These are phyloP conservation scores for Parasteatoda tepidariorum DNA, from an alignment of 1,140 invertebrate genomes.

Conservation along the genomic window DNA sequence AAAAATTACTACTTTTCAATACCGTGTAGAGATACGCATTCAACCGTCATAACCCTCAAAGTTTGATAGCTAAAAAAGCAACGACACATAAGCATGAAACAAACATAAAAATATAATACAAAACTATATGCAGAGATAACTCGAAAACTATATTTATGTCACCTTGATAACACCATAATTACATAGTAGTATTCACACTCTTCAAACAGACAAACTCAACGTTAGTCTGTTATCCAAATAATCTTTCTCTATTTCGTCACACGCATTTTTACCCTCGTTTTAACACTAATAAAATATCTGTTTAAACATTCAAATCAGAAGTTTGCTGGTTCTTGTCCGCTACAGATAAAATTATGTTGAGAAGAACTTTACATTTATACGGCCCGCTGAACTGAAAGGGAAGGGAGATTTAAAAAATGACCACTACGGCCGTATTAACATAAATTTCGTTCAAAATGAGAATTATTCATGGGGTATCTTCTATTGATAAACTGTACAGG, in stretches of 20 bases:
- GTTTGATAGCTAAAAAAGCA: too few species aligned
- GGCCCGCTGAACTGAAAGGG: background rate
- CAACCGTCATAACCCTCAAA: too few species aligned
- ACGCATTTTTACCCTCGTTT: background rate
- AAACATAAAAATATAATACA: too few species aligned
- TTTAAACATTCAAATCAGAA: background rate
- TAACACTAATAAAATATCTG: background rate
- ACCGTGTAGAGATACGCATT: too few species aligned
- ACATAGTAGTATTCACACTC: too few species aligned
- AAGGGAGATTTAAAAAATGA: background rate
- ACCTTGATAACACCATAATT: too few species aligned
- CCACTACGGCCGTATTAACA: background rate
- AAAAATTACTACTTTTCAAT: too few species aligned
- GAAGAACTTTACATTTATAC: conserved; percentile 16
- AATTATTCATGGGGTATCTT: background rate
- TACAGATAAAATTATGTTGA: background rate
- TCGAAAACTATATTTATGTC: too few species aligned
- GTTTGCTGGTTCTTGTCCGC: background rate
- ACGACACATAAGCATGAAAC: too few species aligned
- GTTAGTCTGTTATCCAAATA: background rate
- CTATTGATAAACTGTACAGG: background rate
- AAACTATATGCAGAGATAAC: too few species aligned
- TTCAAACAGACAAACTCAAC: too few species aligned
- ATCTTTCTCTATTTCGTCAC: background rate
- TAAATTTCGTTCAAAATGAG: background rate